Evolutionary conservation across 2,797 vertebrate genomes (phyloP).

Genomic region (Pantherophis vulpinus): DNA sequence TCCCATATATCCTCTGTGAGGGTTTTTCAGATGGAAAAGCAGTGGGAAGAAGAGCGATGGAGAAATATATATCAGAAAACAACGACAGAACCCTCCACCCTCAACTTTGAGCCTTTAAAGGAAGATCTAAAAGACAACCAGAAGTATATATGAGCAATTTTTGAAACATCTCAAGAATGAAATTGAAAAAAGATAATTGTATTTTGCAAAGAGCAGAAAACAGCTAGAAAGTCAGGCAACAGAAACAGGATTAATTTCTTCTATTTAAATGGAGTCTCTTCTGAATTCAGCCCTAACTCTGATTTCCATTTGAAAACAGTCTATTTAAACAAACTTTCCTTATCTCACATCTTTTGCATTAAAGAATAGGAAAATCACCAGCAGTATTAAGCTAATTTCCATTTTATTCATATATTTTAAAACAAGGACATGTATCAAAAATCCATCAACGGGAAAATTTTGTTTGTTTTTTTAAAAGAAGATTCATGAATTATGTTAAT

Average conservation of each 20-base stretch:
- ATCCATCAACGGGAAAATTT: conserved; percentile 5
- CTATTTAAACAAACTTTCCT: background rate
- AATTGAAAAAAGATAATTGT: background rate
- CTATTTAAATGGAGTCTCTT: background rate
- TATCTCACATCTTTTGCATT: background rate
- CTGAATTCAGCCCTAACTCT: background rate
- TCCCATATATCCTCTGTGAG: background rate
- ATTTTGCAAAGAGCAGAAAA: background rate
- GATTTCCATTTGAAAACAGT: background rate
- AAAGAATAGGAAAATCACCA: conserved; percentile 3
- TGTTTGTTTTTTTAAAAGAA: conserved; percentile 1
- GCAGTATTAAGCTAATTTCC: background rate
- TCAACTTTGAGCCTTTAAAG: background rate
- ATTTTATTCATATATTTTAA: conserved; percentile 9
- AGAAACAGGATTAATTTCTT: background rate
- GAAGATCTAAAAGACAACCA: background rate
- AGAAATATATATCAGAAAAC: background rate
- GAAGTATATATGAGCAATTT: background rate
- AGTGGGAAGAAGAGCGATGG: background rate
- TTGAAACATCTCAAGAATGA: background rate
- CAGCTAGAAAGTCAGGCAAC: background rate
- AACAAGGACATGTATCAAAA: background rate
- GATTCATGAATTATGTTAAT: conserved; percentile 22
- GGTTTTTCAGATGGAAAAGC: background rate
- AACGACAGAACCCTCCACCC: background rate